phyloP scores from a whole-genome alignment of 2,888 invertebrate species.

The Parnassius orleans region DNA sequence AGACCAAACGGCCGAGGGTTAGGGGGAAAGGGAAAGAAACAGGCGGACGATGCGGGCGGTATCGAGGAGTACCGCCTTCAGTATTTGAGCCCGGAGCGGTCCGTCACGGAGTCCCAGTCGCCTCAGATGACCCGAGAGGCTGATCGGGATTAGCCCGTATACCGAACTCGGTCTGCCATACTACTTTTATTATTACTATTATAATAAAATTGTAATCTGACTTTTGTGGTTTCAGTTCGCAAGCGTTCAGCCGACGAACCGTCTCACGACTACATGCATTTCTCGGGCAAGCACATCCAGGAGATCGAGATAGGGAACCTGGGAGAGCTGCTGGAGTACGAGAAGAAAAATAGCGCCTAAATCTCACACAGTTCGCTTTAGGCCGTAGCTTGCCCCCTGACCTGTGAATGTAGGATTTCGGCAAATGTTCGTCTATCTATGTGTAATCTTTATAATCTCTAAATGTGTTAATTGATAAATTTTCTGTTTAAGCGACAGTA shows the following conservation, averaged over 20 bases:
- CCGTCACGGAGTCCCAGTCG: too few relatives aligned
- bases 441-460: conserved; percentile 7
- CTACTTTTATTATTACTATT: too few relatives aligned
- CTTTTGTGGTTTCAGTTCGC: conserved; percentile 69
- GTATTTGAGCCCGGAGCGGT: too few relatives aligned
- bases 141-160: too few relatives aligned
- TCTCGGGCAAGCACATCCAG: conserved; percentile 87
- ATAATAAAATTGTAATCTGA: too few relatives aligned
- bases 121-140: too few relatives aligned
- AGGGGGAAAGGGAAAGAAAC: too few relatives aligned
- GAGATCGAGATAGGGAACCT: conserved; percentile 88
- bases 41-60: too few relatives aligned
- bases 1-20: too few relatives aligned
- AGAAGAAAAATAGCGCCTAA: conserved; percentile 45
- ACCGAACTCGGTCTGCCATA: too few relatives aligned
- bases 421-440: conserved; percentile 13
- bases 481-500: too few relatives aligned
- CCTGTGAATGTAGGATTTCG: conserved; percentile 20
- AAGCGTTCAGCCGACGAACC: conserved; percentile 79
- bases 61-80: too few relatives aligned
- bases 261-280: conserved; percentile 85
- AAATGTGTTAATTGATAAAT: not conserved
- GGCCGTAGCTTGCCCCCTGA: not conserved
- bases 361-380: conserved; percentile 1
- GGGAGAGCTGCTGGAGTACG: conserved; percentile 79